Conservation (phyloP, 2,113 vertebrate genomes). For the Chlorodrepanis virens region DNA sequence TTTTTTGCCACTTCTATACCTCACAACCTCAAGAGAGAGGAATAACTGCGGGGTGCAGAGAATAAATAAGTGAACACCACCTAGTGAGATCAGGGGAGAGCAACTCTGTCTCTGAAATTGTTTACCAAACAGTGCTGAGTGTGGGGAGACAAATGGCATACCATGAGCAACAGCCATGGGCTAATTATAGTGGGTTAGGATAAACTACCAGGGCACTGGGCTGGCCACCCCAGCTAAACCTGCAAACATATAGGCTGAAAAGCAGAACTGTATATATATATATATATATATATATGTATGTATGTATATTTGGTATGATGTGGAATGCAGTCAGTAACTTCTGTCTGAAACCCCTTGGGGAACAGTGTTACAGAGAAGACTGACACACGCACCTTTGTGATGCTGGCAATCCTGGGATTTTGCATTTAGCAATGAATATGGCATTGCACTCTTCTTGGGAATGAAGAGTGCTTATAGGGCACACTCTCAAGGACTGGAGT, state of each 20-base stretch:
- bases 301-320: neutral
- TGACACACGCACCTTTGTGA: neutral
- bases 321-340: neutral
- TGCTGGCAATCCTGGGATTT: neutral
- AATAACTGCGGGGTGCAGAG: neutral
- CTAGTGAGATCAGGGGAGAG: slow-evolving; percentile 38
- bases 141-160: slow-evolving; percentile 50
- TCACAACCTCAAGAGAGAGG: neutral
- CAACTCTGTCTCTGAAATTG: neutral
- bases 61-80: slow-evolving; percentile 27
- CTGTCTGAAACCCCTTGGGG: neutral
- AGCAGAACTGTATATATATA: slow-evolving; percentile 18
- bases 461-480: neutral
- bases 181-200: slow-evolving; percentile 42
- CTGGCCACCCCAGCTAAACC: neutral
- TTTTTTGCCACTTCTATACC: neutral
- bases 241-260: slow-evolving; percentile 21
- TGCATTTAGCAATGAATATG: neutral
- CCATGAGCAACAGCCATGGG: neutral
- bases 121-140: slow-evolving; percentile 59
- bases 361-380: neutral
- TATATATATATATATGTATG: neutral
- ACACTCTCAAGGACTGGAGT: neutral
- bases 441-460: neutral
- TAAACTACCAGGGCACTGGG: neutral